phyloP scores from a whole-genome alignment of 2,797 vertebrate species.

The Acanthis flammea region DNA sequence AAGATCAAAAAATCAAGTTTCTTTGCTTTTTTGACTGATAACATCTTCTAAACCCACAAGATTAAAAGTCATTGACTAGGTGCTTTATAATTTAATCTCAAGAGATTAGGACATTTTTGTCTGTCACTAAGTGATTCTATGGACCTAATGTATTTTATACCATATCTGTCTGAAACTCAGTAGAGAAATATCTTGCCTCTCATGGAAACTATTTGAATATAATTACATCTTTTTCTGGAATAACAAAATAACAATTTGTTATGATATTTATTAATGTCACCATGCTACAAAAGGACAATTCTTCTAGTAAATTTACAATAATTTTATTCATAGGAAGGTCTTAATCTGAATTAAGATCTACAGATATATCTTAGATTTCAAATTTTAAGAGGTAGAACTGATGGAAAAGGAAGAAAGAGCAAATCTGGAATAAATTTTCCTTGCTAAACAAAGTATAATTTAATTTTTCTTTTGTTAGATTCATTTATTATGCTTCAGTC shows the following conservation, averaged over 20 bases:
- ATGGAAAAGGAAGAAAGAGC: not conserved
- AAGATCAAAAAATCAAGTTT: not conserved
- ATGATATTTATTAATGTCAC: not conserved
- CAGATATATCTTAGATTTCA: not conserved
- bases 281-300: not conserved
- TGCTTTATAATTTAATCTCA: not conserved
- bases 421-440: not conserved
- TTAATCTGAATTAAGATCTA: not conserved
- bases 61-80: not conserved
- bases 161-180: not conserved
- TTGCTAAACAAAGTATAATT: not conserved
- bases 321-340: not conserved
- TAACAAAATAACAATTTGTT: not conserved
- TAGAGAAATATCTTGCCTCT: not conserved
- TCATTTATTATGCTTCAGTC: not conserved
- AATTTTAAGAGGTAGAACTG: not conserved
- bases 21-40: not conserved
- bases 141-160: not conserved
- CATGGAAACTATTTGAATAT: constrained; percentile 14
- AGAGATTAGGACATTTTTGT: not conserved
- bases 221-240: not conserved
- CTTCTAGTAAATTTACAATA: not conserved
- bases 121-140: not conserved
- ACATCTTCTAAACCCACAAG: not conserved
- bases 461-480: not conserved